These are phyloP conservation scores for Temnothorax nylanderi DNA, from an alignment of 1,140 invertebrate genomes.

Conservation along the genomic window DNA sequence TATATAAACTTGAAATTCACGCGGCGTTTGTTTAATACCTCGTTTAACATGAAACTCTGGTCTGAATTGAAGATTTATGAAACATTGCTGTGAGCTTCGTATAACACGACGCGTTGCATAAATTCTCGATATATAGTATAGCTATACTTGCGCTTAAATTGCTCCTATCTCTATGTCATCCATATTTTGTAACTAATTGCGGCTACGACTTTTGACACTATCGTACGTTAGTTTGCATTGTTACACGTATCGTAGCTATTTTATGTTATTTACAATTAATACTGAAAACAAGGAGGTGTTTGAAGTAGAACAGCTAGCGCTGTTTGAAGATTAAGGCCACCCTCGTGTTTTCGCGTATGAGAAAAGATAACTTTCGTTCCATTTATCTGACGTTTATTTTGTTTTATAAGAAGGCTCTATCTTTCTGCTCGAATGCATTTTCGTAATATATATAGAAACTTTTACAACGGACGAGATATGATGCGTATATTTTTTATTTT, in stretches of 20 bases:
- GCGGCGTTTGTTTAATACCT: conserved; percentile 42
- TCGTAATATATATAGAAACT: conserved; percentile 16
- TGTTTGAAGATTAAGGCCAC: neutral
- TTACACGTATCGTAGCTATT: neutral
- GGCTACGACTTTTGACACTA: neutral
- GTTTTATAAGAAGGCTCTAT: neutral
- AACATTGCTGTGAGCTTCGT: conserved; percentile 8
- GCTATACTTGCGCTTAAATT: conserved; percentile 8
- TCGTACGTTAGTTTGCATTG: neutral
- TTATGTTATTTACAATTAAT: neutral
- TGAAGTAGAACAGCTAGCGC: neutral
- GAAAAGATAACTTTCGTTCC: conserved; percentile 26
- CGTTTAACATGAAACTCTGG: conserved; percentile 48
- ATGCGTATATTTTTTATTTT: conserved; percentile 28
- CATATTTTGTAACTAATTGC: conserved; percentile 20
- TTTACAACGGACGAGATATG: neutral
- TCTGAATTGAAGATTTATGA: conserved; percentile 52
- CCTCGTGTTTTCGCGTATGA: neutral
- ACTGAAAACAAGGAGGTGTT: neutral
- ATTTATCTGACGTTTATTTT: conserved; percentile 18
- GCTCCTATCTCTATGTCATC: neutral
- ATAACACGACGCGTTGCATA: conserved; percentile 24
- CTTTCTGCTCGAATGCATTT: neutral
- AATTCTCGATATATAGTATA: conserved; percentile 40
- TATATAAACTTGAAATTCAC: conserved; percentile 37